Conservation (phyloP, 1,140 invertebrate species). For the Platyura marginata region DNA sequence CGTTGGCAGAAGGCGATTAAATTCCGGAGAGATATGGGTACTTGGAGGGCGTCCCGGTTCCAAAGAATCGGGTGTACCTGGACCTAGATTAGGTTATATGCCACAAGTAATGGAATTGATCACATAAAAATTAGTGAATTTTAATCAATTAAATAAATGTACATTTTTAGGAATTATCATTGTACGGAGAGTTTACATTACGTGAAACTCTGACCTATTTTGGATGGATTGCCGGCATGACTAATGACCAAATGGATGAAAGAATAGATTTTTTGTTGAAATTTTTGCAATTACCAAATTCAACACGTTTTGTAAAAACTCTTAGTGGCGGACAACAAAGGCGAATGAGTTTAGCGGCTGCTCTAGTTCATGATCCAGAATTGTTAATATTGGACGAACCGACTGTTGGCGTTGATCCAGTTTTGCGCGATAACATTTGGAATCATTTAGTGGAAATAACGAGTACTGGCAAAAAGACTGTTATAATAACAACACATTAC, state of each 20-base stretch:
- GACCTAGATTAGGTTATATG: conserved; percentile 48
- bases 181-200: conserved; percentile 84
- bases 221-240: conserved; percentile 73
- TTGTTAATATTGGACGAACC: conserved; percentile 86
- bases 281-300: conserved; percentile 49
- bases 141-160: neutral
- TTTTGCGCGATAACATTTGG: conserved; percentile 87
- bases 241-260: conserved; percentile 46
- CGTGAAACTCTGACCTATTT: conserved; percentile 82
- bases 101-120: conserved; percentile 29
- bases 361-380: conserved; percentile 74
- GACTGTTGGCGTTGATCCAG: conserved; percentile 87
- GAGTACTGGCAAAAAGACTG: conserved; percentile 68
- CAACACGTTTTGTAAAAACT: conserved; percentile 55
- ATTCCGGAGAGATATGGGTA: conserved; percentile 71
- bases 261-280: conserved; percentile 66
- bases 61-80: conserved; percentile 66
- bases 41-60: conserved; percentile 69
- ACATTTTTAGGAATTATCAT: conserved; percentile 58
- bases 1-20: conserved; percentile 60
- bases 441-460: conserved; percentile 81
- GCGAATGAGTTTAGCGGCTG: conserved; percentile 71
- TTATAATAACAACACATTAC: conserved; percentile 95
- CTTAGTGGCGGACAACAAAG: conserved; percentile 82
- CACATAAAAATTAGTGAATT: neutral